phyloP scores from a whole-genome alignment of 2,888 invertebrate species.

The Endomychus coccineus region DNA sequence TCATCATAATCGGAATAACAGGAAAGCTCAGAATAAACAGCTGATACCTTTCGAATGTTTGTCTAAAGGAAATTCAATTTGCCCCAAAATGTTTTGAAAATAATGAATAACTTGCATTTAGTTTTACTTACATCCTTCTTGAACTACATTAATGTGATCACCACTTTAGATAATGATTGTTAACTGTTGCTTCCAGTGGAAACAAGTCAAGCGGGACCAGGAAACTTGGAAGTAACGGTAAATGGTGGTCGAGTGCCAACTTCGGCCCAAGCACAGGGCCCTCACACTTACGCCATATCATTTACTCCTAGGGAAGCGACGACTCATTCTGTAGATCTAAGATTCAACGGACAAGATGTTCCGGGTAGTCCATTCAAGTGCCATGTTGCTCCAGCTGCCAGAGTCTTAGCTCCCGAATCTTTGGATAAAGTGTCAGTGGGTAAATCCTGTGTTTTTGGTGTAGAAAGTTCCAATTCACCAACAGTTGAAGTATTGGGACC shows the following conservation, averaged over 20 bases:
- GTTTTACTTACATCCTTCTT: too few relatives aligned
- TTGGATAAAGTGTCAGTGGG: constrained; percentile 87
- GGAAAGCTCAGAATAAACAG: too few relatives aligned
- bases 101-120: too few relatives aligned
- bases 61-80: too few relatives aligned
- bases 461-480: constrained; percentile 78
- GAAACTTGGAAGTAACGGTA: constrained; percentile 96
- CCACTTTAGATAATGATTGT: too few relatives aligned
- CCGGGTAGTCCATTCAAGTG: constrained; percentile 85
- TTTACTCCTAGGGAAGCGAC: constrained; percentile 91
- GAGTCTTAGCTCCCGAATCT: constrained; percentile 75
- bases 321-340: constrained; percentile 86
- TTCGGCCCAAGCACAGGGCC: constrained; percentile 92
- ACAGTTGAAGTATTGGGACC: constrained; percentile 75
- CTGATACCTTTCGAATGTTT: too few relatives aligned
- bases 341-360: constrained; percentile 94
- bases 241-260: constrained; percentile 96
- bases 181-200: too few relatives aligned
- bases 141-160: too few relatives aligned
- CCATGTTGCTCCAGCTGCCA: constrained; percentile 72
- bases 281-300: constrained; percentile 93
- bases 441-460: constrained; percentile 72
- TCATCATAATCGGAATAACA: too few relatives aligned
- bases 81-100: too few relatives aligned
- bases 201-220: constrained; percentile 96